Percentiles rank a stretch among this genome's conserved stretches.
These are phyloP conservation scores for Pongo abelii DNA, from an alignment of 2,113 vertebrate genomes.

Conservation along the genomic window DNA sequence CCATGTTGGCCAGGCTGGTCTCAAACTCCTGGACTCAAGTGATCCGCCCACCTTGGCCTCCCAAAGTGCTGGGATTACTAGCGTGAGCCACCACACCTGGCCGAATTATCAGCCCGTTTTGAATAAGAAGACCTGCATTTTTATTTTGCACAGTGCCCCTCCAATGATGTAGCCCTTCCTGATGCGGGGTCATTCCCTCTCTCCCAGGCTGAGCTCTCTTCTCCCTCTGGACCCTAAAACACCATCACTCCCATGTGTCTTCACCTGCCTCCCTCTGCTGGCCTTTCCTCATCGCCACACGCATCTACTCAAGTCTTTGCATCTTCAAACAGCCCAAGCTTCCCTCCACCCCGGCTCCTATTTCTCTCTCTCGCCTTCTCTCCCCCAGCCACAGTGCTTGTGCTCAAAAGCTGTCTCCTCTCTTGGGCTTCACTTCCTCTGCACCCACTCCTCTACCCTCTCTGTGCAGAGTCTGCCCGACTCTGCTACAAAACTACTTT, in stretches of 20 bases:
- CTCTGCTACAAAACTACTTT: neutral
- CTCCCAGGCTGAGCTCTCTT: neutral
- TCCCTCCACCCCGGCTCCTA: accelerated
- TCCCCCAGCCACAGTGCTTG: neutral
- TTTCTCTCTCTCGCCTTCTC: neutral
- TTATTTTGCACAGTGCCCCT: neutral
- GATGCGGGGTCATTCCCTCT: neutral
- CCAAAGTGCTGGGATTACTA: neutral
- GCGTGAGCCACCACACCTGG: neutral
- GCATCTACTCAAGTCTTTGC: neutral
- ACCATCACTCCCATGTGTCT: neutral
- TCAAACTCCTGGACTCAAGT: neutral
- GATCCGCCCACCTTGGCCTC: neutral
- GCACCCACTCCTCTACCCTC: neutral
- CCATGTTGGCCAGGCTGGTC: neutral
- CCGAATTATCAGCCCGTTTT: neutral
- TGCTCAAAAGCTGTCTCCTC: neutral
- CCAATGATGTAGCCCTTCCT: neutral
- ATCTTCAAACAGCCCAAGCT: neutral
- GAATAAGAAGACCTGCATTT: neutral
- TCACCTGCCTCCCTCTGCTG: neutral
- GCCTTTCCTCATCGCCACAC: accelerated
- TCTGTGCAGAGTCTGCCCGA: neutral
- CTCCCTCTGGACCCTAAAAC: neutral
- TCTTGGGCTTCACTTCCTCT: neutral